These are phyloP conservation scores for Agrypnus murinus DNA, from an alignment of 2,888 invertebrate species.

Conservation along the genomic window DNA sequence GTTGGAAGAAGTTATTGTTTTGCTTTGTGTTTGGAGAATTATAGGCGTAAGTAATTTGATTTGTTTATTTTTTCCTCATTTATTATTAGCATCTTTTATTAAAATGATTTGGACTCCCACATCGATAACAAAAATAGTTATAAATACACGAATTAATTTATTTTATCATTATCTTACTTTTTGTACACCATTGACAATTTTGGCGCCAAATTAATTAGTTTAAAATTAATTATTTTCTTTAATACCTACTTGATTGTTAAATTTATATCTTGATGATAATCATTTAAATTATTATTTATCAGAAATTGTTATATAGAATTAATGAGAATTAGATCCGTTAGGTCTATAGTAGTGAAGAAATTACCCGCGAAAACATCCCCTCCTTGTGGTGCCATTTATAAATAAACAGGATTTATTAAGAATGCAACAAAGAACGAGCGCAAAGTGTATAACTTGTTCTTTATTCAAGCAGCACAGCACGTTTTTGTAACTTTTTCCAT, in stretches of 20 bases:
- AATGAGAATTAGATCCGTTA: conserved; percentile 5
- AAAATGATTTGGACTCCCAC: too few relatives aligned
- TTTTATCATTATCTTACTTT: too few relatives aligned
- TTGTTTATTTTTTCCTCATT: background rate
- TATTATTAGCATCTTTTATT: background rate
- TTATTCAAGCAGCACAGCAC: background rate
- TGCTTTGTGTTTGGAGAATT: too few relatives aligned
- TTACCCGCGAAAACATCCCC: conserved; percentile 34
- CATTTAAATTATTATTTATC: conserved; percentile 5
- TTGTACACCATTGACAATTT: too few relatives aligned
- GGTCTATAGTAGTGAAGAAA: conserved; percentile 1
- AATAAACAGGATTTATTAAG: conserved; percentile 22
- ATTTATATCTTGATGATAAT: too few relatives aligned
- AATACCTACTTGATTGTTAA: too few relatives aligned
- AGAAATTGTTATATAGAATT: too few relatives aligned
- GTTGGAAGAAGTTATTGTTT: too few relatives aligned
- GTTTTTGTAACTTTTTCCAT: background rate
- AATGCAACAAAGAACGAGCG: background rate
- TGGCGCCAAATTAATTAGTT: conserved; percentile 24
- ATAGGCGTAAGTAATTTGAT: background rate
- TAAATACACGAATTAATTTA: too few relatives aligned
- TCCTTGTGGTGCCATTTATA: background rate
- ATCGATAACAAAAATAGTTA: too few relatives aligned
- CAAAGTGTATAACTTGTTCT: conserved; percentile 6
- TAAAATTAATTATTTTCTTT: too few relatives aligned